These are phyloP conservation scores for Arrhamphus sclerolepis DNA, from an alignment of 2,797 vertebrate species.

Conservation along the genomic window DNA sequence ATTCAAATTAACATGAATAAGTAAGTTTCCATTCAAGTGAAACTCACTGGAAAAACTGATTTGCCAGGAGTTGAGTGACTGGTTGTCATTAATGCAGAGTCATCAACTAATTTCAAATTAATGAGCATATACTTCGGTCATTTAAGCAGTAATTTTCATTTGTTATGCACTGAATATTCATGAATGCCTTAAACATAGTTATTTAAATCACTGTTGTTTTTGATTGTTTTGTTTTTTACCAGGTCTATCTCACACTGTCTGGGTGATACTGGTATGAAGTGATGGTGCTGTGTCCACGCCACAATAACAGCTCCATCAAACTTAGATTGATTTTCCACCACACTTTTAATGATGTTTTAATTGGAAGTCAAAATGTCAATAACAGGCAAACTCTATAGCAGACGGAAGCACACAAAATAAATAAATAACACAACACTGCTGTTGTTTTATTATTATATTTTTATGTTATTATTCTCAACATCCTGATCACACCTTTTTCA, in stretches of 20 bases:
- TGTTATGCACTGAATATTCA: neutral
- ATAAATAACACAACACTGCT: too few species aligned
- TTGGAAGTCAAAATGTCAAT: constrained; percentile 85
- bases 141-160: constrained; percentile 15
- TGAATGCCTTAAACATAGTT: neutral
- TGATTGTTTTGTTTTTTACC: too few species aligned
- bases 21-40: constrained; percentile 22
- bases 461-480: too few species aligned
- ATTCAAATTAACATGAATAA: constrained; percentile 40
- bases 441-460: too few species aligned
- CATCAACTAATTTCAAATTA: neutral
- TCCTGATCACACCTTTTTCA: too few species aligned
- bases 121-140: neutral
- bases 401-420: constrained; percentile 88
- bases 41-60: constrained; percentile 10
- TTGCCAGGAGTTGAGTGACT: neutral
- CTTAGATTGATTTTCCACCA: constrained; percentile 94
- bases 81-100: neutral
- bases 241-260: neutral
- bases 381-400: too few species aligned
- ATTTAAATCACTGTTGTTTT: constrained; percentile 8
- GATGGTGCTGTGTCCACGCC: constrained; percentile 83
- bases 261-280: constrained; percentile 52
- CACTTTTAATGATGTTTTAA: constrained; percentile 87
- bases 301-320: constrained; percentile 90